Evolutionary conservation across 23 tunicate species (phyloP), one percentile per base, ranked within the genome.

Genomic region (Ciona savignyi): DNA sequence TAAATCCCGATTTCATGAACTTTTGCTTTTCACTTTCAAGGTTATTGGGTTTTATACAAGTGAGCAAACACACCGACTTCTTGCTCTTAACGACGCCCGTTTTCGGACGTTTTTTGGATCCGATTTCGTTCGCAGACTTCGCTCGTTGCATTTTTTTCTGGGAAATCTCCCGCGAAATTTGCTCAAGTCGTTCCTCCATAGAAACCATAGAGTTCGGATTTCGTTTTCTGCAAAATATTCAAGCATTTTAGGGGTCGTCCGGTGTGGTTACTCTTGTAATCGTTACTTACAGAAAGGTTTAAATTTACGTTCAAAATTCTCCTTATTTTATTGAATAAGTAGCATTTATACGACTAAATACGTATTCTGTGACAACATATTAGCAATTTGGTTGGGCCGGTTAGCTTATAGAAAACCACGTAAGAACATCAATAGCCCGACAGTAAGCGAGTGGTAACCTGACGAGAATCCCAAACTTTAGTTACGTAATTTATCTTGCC

Each of bases 31-130:
- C 89, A 30, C 74, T 72, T 25, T 89, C 96, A 22, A 89, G 63
- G 73, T 89, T 89, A 70, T 71, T 74, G 25, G 96, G 96, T 70
- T 83, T 79, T n/a, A 89, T 79, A 22, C 81, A 77, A 23, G 89
- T 70, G 4, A 83, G 33, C 42, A 83, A 62, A 65, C 89, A 83
- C 9, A 71, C 32, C 31, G 66, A 60, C 29, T 61, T 60, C 30
- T 32, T 56, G 32, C 25, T 29, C 30, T 70, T 66, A 27, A 25
- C 68, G 34, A 42, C 33, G 19, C 63, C 71, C 21, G 83, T 48
- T 67, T 60, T 80, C n/a, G 81, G 65, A 66, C 72, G 29, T 35
- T 21, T 67, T 65, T 60, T 63, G 4, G 61, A 27, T 22, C 33
- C 27, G 9, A 56, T 0, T 23, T 29, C 23, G 32, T 29, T 26